Evolutionary conservation across 2,113 vertebrate genomes (phyloP), one percentile per base, ranked within the genome.

Genomic region (Burhinus oedicnemus): DNA sequence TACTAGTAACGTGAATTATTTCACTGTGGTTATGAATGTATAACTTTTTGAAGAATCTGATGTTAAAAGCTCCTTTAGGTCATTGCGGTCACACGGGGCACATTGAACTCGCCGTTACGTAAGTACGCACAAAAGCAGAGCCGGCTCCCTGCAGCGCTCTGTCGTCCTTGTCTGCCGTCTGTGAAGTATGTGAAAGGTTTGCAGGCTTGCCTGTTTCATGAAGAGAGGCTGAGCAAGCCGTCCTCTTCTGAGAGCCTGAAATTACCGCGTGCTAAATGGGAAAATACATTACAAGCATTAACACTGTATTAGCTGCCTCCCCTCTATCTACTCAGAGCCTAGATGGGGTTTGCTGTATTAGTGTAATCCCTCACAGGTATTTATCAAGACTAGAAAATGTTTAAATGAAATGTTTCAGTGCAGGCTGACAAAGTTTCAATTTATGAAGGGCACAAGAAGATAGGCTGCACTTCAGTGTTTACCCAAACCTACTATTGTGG

Each of bases 351-450:
- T 68, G 7, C 60, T 81, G 45, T 21, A 6, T 87, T 87, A 70
- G 26, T 68, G 22, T 62, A 45, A 77, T 86, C 65, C 44, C 84
- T 83, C 51, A 51, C 32, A 34, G 47, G 12, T 95, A 26, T 87
- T 96, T 96, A 89, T 72, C 34, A n/a, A 19, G n/a, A 71, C 29
- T 27, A 74, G 54, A 29, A 91, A 89, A 87, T 44, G 94, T 76
- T 96, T 66, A 93, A 96, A 96, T 91, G 47, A 95, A 96, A 27
- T 83, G 44, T 90, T 96, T 96, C 79, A 34, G 80, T 7, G 17
- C n/a, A 51, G 60, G 44, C 75, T 97, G 95, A 83, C 84, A 93
- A 95, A 38, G 70, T 89, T 96, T 90, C 49, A 36, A 25, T 92
- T 97, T 94, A 62, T 58, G 71, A 90, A 93, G 81, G 82, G 45